These are phyloP conservation scores for Pomacea maculata DNA, from an alignment of 1,140 invertebrate genomes.

Conservation along the genomic window DNA sequence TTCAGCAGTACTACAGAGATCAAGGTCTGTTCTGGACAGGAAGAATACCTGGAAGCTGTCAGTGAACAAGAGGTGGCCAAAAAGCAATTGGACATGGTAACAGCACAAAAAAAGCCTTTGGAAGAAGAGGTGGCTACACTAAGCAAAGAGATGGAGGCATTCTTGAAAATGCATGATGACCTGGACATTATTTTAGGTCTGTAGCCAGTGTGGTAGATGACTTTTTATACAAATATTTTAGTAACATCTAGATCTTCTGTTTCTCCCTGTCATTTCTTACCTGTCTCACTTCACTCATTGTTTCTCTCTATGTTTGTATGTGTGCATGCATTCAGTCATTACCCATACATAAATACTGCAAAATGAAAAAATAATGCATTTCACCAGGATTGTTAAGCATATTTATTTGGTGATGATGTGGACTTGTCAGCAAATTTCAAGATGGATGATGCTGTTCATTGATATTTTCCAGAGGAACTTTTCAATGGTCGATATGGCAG, in stretches of 20 bases:
- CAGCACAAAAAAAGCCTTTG: constrained; percentile 56
- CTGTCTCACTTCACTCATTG: background rate
- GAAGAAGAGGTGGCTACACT: constrained; percentile 65
- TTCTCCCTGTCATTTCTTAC: background rate
- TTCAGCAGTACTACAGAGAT: background rate
- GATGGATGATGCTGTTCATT: background rate
- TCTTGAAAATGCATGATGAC: constrained; percentile 69
- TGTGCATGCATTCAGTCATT: too few relatives aligned
- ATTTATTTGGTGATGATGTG: constrained; percentile 7
- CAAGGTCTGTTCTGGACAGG: constrained; percentile 42
- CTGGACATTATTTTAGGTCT: constrained; percentile 70
- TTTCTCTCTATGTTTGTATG: background rate
- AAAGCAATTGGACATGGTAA: constrained; percentile 58
- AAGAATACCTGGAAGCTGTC: constrained; percentile 67
- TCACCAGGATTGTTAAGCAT: too few relatives aligned
- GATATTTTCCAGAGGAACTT: constrained; percentile 63
- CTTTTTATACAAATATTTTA: constrained; percentile 7
- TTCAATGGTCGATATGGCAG: constrained; percentile 71
- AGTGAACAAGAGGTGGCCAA: constrained; percentile 66
- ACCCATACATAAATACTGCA: too few relatives aligned
- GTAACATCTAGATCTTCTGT: background rate
- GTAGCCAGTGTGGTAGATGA: constrained; percentile 27
- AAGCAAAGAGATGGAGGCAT: constrained; percentile 61
- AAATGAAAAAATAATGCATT: too few relatives aligned
- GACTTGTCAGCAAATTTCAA: background rate